A percentile compares a stretch with the other conserved stretches of the same genome.
Evolutionary conservation across 2,797 vertebrate genomes (phyloP).

Genomic region (Sebastes cheni): DNA sequence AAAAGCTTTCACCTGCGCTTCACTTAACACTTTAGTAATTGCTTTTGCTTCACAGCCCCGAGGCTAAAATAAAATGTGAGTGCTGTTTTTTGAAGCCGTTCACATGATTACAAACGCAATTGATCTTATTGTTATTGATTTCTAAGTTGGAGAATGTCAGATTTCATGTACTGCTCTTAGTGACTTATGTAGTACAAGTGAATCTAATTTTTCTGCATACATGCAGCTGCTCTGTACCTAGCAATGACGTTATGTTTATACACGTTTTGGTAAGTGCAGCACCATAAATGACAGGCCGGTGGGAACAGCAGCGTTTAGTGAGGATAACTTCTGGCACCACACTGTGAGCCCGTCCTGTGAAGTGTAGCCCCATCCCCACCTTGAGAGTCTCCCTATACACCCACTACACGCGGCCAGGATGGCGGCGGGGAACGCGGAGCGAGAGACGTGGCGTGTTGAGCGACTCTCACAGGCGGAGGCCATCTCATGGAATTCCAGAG

Average conservation of each 20-base stretch:
- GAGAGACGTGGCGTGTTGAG: constrained; percentile 36
- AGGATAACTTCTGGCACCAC: constrained; percentile 51
- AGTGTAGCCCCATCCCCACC: constrained; percentile 28
- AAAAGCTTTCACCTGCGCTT: constrained; percentile 64
- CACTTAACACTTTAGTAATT: constrained; percentile 51
- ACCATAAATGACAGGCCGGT: constrained; percentile 41
- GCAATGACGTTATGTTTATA: constrained; percentile 15
- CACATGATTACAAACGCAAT: constrained; percentile 27
- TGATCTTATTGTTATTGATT: constrained; percentile 49
- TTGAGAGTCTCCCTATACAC: constrained; percentile 16
- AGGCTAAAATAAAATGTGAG: constrained; percentile 20
- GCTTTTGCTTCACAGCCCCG: constrained; percentile 25
- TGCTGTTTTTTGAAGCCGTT: constrained; percentile 30
- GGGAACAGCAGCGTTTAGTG: constrained; percentile 50
- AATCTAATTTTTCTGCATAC: neutral
- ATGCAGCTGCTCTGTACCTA: constrained; percentile 1
- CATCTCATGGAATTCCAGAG: constrained; percentile 79
- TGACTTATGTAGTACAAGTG: neutral
- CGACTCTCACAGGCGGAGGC: constrained; percentile 63
- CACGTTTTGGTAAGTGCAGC: neutral
- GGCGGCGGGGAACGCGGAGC: constrained; percentile 8
- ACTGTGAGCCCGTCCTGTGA: constrained; percentile 39
- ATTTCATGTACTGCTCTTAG: constrained; percentile 35
- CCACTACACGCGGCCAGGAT: constrained; percentile 14
- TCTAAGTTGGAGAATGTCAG: constrained; percentile 51